Base-by-base conservation (phyloP, 92 coral and sea anemone genomes). In the Montipora capitata region DNA sequence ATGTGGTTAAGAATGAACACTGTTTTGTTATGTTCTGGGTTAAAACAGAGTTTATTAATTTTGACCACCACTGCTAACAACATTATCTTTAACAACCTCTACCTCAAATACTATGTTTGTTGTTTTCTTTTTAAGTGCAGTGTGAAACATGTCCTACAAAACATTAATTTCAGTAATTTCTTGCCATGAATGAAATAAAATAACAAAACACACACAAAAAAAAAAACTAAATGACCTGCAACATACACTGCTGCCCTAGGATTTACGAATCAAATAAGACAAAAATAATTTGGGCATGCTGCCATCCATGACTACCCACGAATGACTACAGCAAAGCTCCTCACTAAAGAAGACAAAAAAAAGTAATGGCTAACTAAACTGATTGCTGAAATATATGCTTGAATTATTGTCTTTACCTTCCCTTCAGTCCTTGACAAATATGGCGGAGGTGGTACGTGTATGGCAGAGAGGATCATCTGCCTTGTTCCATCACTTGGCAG, bases 401-500 rank as follows among this genome's bases (percentile, higher is more conserved):
- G 70, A 10, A 67, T 18, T 27, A 27, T 67, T 7, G 52, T 27
- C 42, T 67, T 40, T 27, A 67, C 42, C 72, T 67, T 27, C 44
- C 42, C 13, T 67, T 40, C 44, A 67, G 72, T 67, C 7, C 12
- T 18, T 2, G 4, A 67, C 43, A 67, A 18, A 27, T 67, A 4
- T 67, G 72, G 72, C 5, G 48, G 72, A 67, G 72, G 17, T 6
- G 14, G 38, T n/a, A n/a, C n/a, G n/a, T n/a, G n/a, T n/a, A 27
- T 3, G 13, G 35, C 40, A 5, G 69, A 67, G 17, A 67, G 72
- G 42, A 67, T 67, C 38, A 10, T 67, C 44, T 67, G 20, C 72
- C 72, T 67, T 39, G 72, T 43, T 18, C 72, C 72, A 18, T 27
- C 72, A 18, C 72, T 38, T 4, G 72, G 72, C 4, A 67, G 72